A percentile compares a stretch with the other conserved stretches of the same genome.
phyloP scores from a whole-genome alignment of 2,797 vertebrate species.

The Sebastolobus alascanus region DNA sequence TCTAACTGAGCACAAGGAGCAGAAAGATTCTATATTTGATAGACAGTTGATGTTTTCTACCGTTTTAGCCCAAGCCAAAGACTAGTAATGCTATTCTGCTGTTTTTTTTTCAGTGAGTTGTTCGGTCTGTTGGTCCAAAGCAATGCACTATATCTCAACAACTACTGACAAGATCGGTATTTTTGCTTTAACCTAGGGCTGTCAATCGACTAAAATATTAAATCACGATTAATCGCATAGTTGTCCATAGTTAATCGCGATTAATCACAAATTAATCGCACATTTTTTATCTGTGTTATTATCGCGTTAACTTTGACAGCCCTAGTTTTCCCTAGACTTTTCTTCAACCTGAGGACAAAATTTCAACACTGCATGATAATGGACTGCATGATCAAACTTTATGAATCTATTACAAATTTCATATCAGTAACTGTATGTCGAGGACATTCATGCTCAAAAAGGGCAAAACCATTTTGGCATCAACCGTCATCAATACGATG shows the following conservation, averaged over 20 bases:
- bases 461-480: background rate
- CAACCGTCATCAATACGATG: no score
- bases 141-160: background rate
- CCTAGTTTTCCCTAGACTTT: background rate
- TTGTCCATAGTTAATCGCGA: no score
- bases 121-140: background rate
- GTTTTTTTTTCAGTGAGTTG: background rate
- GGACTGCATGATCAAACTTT: background rate
- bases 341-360: constrained; percentile 4
- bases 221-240: background rate
- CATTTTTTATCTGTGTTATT: background rate
- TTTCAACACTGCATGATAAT: constrained; percentile 9
- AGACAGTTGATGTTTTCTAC: background rate
- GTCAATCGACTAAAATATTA: no score
- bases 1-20: background rate
- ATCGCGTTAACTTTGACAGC: no score
- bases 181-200: background rate
- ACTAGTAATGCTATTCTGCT: background rate
- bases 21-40: background rate
- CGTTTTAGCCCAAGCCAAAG: background rate
- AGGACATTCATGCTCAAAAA: background rate
- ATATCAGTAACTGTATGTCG: background rate
- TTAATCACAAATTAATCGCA: background rate
- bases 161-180: background rate
- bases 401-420: background rate